These are phyloP conservation scores for Atethmia centrago DNA, from an alignment of 2,888 invertebrate species.

Conservation along the genomic window DNA sequence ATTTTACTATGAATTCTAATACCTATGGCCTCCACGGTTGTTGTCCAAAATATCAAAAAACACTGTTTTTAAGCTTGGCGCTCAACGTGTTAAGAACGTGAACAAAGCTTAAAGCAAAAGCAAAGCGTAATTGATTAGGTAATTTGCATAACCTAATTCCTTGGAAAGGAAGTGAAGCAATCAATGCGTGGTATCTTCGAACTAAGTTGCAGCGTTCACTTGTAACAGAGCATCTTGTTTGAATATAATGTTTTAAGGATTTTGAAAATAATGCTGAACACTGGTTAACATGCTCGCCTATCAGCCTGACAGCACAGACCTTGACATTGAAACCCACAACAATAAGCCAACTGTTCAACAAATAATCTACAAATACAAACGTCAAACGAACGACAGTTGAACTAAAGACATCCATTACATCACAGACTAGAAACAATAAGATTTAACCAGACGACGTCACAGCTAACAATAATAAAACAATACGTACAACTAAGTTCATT, in stretches of 20 bases:
- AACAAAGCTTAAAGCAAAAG: slow-evolving; percentile 25
- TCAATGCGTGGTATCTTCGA: slow-evolving; percentile 55
- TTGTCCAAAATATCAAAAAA: too few relatives aligned
- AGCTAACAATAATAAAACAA: slow-evolving; percentile 71
- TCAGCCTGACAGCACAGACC: slow-evolving; percentile 27
- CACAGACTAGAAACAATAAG: slow-evolving; percentile 79
- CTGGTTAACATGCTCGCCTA: slow-evolving; percentile 33
- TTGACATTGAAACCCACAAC: slow-evolving; percentile 60
- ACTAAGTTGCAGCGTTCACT: slow-evolving; percentile 33
- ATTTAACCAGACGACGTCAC: slow-evolving; percentile 78
- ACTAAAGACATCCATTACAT: slow-evolving; percentile 73
- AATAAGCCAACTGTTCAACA: slow-evolving; percentile 58
- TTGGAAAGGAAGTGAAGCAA: slow-evolving; percentile 55
- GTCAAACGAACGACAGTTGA: slow-evolving; percentile 66
- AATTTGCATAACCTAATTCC: slow-evolving; percentile 55
- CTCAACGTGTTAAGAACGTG: too few relatives aligned
- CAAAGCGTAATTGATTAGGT: slow-evolving; percentile 45
- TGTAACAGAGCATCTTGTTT: slow-evolving; percentile 20
- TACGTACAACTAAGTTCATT: slow-evolving; percentile 82
- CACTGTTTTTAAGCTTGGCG: too few relatives aligned
- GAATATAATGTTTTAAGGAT: slow-evolving; percentile 25
- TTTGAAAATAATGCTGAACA: slow-evolving; percentile 33
- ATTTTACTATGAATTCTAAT: too few relatives aligned
- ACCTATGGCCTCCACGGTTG: too few relatives aligned
- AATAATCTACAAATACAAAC: slow-evolving; percentile 66